These are phyloP conservation scores for Tenthredo mesomela DNA, from an alignment of 2,888 invertebrate species.

Conservation along the genomic window DNA sequence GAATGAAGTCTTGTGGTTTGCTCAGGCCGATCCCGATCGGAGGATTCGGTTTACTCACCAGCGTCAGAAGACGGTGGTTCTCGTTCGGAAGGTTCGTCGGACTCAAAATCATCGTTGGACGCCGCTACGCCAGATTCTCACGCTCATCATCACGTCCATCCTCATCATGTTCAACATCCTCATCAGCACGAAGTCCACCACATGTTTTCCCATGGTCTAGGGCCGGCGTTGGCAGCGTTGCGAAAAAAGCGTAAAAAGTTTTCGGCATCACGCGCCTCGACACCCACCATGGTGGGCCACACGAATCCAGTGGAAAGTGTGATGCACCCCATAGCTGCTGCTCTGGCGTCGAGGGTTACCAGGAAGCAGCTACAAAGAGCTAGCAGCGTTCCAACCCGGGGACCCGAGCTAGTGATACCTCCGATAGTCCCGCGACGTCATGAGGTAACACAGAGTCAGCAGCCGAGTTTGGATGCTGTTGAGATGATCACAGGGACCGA, in stretches of 20 bases:
- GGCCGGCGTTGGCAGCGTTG: slow-evolving; percentile 85
- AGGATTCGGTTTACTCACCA: slow-evolving; percentile 89
- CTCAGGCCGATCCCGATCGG: slow-evolving; percentile 82
- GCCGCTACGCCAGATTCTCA: slow-evolving; percentile 63
- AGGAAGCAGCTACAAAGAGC: slow-evolving; percentile 83
- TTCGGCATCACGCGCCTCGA: slow-evolving; percentile 87
- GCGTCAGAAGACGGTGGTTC: slow-evolving; percentile 86
- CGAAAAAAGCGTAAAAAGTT: slow-evolving; percentile 91
- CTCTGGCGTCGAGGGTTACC: slow-evolving; percentile 61
- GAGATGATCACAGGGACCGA: slow-evolving; percentile 67
- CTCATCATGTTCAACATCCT: slow-evolving; percentile 66
- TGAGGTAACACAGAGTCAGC: slow-evolving; percentile 83
- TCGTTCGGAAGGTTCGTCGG: slow-evolving; percentile 82
- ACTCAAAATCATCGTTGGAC: slow-evolving; percentile 85
- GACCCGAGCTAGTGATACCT: slow-evolving; percentile 77
- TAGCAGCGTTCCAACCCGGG: slow-evolving; percentile 84
- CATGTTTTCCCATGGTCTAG: slow-evolving; percentile 69
- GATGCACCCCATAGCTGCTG: slow-evolving; percentile 60
- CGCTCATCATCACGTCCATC: slow-evolving; percentile 65
- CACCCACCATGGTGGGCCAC: slow-evolving; percentile 78
- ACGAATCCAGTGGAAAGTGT: slow-evolving; percentile 68
- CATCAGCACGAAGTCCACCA: slow-evolving; percentile 65
- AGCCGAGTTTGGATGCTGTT: slow-evolving; percentile 76
- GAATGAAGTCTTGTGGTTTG: neutral
- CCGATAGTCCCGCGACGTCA: slow-evolving; percentile 78